A percentile compares a stretch with the other conserved stretches of the same genome.
These are phyloP conservation scores for Pseudomyrmex dendroicus DNA, from an alignment of 1,140 invertebrate species.

Conservation along the genomic window DNA sequence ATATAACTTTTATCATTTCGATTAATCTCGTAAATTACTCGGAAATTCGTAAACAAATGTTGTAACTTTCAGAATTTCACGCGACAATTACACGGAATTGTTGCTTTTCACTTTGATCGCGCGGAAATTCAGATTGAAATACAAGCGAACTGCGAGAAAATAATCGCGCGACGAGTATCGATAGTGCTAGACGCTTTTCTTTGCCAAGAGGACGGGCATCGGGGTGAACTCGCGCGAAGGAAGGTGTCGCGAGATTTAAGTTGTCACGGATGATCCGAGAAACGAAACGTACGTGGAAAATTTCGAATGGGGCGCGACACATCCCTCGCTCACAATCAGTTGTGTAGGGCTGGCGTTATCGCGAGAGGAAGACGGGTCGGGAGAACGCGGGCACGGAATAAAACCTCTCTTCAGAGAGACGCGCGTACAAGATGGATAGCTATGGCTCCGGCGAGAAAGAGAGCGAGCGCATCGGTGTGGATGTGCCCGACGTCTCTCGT, in stretches of 20 bases:
- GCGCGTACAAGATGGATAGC: conserved; percentile 73
- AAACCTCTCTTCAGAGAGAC: conserved; percentile 71
- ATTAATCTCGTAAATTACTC: too few relatives aligned
- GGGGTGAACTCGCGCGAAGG: conserved; percentile 43
- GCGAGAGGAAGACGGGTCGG: conserved; percentile 62
- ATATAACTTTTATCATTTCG: too few relatives aligned
- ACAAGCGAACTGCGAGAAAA: conserved; percentile 2
- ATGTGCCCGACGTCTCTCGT: conserved; percentile 37
- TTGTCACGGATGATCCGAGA: conserved; percentile 67
- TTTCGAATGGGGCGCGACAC: conserved; percentile 69
- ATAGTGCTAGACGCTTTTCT: conserved; percentile 2
- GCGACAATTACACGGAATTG: too few relatives aligned
- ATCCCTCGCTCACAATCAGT: conserved; percentile 74
- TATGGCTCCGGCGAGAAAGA: conserved; percentile 28
- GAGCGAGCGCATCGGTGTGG: conserved; percentile 37
- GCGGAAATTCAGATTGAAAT: neutral
- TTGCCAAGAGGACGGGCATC: conserved; percentile 35
- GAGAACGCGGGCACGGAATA: conserved; percentile 68
- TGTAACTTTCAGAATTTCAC: too few relatives aligned
- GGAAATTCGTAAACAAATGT: too few relatives aligned
- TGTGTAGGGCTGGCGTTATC: conserved; percentile 69
- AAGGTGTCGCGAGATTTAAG: conserved; percentile 68
- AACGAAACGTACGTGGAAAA: conserved; percentile 60
- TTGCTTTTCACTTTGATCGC: too few relatives aligned
- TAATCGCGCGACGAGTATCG: conserved; percentile 14